These are phyloP conservation scores for Ecliptopera silaceata DNA, from an alignment of 2,888 invertebrate genomes.

Conservation along the genomic window DNA sequence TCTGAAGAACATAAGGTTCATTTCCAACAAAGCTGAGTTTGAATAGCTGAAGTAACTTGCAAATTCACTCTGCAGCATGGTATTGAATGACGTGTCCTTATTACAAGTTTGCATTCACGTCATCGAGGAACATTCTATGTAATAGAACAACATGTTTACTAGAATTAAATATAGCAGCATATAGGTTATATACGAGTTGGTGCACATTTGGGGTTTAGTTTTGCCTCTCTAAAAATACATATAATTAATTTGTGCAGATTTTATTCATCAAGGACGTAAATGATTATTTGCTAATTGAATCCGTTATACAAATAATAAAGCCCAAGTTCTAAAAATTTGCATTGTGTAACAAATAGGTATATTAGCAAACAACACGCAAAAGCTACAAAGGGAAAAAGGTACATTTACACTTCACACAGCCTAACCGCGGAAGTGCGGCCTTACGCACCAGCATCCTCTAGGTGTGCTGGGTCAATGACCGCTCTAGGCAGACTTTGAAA, in stretches of 20 bases:
- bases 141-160: neutral
- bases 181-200: neutral
- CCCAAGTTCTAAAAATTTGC: too few species aligned
- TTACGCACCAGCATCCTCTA: conserved; percentile 65
- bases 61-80: conserved; percentile 51
- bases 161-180: neutral
- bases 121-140: conserved; percentile 40
- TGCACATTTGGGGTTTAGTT: too few species aligned
- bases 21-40: conserved; percentile 28
- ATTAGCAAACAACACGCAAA: conserved; percentile 1
- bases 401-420: conserved; percentile 11
- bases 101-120: conserved; percentile 43
- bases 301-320: too few species aligned
- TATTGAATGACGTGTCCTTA: conserved; percentile 72
- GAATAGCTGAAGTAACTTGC: conserved; percentile 25
- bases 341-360: neutral
- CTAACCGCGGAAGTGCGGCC: conserved; percentile 25
- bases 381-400: conserved; percentile 3
- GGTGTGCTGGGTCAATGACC: conserved; percentile 66
- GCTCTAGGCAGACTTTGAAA: conserved; percentile 68
- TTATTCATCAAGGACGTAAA: too few species aligned
- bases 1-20: conserved; percentile 40
- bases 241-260: too few species aligned
- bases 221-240: too few species aligned
- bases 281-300: too few species aligned